phyloP scores from a whole-genome alignment of 2,797 vertebrate genomes.

The Tenualosa ilisha region DNA sequence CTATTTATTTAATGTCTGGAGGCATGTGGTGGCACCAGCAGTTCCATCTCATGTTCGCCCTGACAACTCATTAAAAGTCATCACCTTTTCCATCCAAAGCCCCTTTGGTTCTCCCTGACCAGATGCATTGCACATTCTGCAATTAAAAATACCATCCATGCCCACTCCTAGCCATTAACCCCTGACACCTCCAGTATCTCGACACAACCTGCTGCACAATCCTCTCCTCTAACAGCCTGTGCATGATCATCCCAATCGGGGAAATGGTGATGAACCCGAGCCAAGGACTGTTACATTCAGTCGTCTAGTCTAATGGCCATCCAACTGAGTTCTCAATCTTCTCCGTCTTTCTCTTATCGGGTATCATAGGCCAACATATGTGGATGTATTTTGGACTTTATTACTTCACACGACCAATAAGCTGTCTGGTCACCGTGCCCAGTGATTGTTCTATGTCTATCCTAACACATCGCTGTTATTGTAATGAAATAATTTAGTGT shows the following conservation, averaged over 20 bases:
- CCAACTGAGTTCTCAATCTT: slow-evolving; percentile 33
- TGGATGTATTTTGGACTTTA: not conserved
- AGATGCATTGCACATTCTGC: not conserved
- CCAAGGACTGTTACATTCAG: slow-evolving; percentile 25
- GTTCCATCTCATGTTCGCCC: not conserved
- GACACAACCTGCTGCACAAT: not conserved
- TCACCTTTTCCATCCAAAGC: not conserved
- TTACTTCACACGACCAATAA: slow-evolving; percentile 16
- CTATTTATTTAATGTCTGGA: not conserved
- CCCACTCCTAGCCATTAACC: not conserved
- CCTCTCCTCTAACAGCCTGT: not conserved
- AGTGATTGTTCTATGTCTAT: slow-evolving; percentile 32
- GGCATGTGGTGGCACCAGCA: not conserved
- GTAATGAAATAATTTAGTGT: not conserved
- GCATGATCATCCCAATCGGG: not conserved
- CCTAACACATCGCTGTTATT: not conserved
- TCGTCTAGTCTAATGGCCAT: slow-evolving; percentile 23
- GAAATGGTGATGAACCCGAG: not conserved
- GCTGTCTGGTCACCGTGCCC: slow-evolving; percentile 30
- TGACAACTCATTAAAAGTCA: not conserved
- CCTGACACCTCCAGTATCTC: not conserved
- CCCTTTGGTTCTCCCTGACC: not conserved
- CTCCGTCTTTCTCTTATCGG: slow-evolving; percentile 19
- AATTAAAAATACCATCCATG: not conserved
- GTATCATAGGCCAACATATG: not conserved